Percentiles rank a stretch among this genome's conserved stretches.
phyloP scores from a whole-genome alignment of 2,888 invertebrate species.

The Diarsia brunnea region DNA sequence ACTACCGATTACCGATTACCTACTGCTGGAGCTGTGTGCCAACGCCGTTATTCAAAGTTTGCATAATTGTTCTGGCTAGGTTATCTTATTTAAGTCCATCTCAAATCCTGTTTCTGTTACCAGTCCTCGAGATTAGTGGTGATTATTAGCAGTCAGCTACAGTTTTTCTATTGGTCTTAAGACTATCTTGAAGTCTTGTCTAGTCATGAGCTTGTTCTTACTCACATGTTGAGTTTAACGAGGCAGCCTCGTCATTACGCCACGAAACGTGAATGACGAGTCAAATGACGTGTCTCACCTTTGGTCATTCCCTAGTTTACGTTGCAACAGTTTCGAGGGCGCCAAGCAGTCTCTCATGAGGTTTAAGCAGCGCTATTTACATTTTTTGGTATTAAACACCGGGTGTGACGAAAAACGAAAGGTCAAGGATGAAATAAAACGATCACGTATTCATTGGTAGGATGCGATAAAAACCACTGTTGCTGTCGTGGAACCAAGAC shows the following conservation, averaged over 20 bases:
- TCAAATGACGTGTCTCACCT: conserved; percentile 31
- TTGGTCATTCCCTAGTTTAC: conserved; percentile 27
- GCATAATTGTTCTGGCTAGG: conserved; percentile 14
- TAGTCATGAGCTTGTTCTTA: neutral
- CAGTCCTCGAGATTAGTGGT: neutral
- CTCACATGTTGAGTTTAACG: neutral
- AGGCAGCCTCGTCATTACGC: conserved; percentile 4
- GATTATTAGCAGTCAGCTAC: neutral
- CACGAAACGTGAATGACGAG: conserved; percentile 17
- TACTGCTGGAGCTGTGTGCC: conserved; percentile 8
- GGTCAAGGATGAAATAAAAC: conserved; percentile 50
- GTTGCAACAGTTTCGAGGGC: conserved; percentile 35
- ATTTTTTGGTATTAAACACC: conserved; percentile 16
- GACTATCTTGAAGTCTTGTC: neutral
- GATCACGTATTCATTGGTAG: conserved; percentile 43
- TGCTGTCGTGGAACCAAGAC: conserved; percentile 33
- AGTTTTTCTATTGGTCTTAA: conserved; percentile 5
- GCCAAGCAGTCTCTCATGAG: conserved; percentile 53
- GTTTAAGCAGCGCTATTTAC: conserved; percentile 25
- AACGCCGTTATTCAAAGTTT: conserved; percentile 34
- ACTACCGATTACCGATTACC: conserved; percentile 22
- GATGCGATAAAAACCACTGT: conserved; percentile 40
- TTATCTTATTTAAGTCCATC: conserved; percentile 8
- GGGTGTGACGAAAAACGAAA: conserved; percentile 22
- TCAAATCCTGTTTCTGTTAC: conserved; percentile 24